These are phyloP conservation scores for Pissodes strobi DNA, from an alignment of 1,140 invertebrate genomes.

Conservation along the genomic window DNA sequence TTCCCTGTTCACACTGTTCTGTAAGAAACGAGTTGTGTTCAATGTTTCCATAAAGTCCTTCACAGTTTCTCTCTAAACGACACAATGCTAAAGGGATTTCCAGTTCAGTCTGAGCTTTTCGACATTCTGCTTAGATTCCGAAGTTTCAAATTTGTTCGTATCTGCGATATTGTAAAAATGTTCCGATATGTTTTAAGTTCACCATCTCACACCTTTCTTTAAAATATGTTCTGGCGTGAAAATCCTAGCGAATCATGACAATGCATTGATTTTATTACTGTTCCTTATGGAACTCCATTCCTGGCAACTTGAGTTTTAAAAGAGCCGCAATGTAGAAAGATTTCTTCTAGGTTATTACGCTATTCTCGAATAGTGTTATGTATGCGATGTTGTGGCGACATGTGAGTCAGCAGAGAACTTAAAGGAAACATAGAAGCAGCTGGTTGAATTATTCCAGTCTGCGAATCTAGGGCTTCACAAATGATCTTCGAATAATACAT, in stretches of 20 bases:
- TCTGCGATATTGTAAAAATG: conserved; percentile 18
- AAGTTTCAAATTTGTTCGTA: not conserved
- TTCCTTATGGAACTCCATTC: too few species aligned
- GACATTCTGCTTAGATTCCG: conserved; percentile 16
- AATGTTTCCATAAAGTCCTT: not conserved
- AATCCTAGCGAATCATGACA: too few species aligned
- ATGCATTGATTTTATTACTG: too few species aligned
- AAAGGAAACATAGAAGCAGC: too few species aligned
- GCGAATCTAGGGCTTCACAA: conserved; percentile 16
- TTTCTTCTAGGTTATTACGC: conserved; percentile 34
- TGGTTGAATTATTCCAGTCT: too few species aligned
- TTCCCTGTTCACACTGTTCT: too few species aligned
- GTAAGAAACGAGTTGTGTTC: not conserved
- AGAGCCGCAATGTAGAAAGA: not conserved
- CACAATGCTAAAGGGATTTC: not conserved
- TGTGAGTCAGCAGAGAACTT: too few species aligned
- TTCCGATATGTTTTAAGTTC: too few species aligned
- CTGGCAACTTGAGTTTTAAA: too few species aligned
- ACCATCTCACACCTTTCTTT: too few species aligned
- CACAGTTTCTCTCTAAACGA: conserved; percentile 43
- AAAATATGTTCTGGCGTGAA: too few species aligned
- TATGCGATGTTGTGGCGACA: conserved; percentile 41
- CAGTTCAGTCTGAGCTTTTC: conserved; percentile 6
- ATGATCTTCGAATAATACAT: conserved; percentile 18
- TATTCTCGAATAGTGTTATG: conserved; percentile 27